Conservation (phyloP, 2,113 vertebrate genomes). For the Plotosus lineatus region DNA sequence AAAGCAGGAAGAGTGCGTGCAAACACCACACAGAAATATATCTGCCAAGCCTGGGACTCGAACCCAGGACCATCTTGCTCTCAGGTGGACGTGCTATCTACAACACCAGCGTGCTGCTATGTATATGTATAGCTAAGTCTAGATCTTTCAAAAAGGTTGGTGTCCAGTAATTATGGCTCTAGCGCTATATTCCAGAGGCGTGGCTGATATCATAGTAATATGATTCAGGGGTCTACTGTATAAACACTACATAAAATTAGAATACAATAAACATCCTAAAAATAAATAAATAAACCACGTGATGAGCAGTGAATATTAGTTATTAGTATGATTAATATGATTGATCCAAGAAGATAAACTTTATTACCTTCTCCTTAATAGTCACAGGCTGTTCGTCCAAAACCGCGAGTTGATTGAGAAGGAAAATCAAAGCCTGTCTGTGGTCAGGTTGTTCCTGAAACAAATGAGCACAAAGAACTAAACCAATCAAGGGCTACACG, state of each 20-base stretch:
- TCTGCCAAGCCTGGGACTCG: too few species aligned
- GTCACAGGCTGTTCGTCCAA: slow-evolving; percentile 82
- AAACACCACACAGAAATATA: too few species aligned
- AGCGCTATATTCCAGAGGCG: too few species aligned
- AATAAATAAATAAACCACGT: too few species aligned
- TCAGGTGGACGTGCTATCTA: too few species aligned
- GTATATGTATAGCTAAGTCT: too few species aligned
- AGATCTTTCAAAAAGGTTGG: too few species aligned
- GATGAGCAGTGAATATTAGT: not conserved
- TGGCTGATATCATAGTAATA: not conserved
- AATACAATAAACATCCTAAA: not conserved
- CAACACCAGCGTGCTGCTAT: too few species aligned
- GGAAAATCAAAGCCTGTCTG: slow-evolving; percentile 80
- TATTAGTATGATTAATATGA: not conserved
- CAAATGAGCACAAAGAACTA: not conserved
- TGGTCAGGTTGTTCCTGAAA: slow-evolving; percentile 79
- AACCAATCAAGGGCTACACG: not conserved
- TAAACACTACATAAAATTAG: not conserved
- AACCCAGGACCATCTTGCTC: too few species aligned
- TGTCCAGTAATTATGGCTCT: too few species aligned
- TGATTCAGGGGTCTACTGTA: not conserved
- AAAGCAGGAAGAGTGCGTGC: too few species aligned
- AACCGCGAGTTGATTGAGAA: slow-evolving; percentile 77
- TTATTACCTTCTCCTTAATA: slow-evolving; percentile 84
- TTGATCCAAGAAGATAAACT: not conserved